Evolutionary conservation across 1,140 invertebrate species (phyloP).

Genomic region (Hermetia illucens): DNA sequence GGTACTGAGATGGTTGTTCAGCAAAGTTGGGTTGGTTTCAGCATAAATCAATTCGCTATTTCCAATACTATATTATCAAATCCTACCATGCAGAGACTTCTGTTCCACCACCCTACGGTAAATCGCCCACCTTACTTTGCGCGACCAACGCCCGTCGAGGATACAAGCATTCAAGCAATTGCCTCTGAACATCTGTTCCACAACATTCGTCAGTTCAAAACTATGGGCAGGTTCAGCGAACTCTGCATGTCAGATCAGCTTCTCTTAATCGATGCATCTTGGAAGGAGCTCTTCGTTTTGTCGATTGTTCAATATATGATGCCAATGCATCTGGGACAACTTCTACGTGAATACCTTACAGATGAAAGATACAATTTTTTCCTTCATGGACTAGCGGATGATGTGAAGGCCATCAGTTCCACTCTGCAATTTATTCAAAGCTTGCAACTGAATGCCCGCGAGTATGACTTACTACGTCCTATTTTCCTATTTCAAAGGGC

Average conservation of each 20-base stretch:
- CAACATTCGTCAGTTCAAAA: constrained; percentile 80
- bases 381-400: constrained; percentile 29
- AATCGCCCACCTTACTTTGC: constrained; percentile 17
- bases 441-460: constrained; percentile 66
- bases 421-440: constrained; percentile 58
- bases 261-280: constrained; percentile 72
- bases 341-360: constrained; percentile 35
- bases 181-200: constrained; percentile 80
- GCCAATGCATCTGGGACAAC: constrained; percentile 51
- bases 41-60: constrained; percentile 15
- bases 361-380: constrained; percentile 22
- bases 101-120: constrained; percentile 24
- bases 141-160: constrained; percentile 24
- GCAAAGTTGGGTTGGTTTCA: constrained; percentile 21
- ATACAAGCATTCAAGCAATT: constrained; percentile 68
- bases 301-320: constrained; percentile 75
- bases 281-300: constrained; percentile 87
- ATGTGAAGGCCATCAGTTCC: constrained; percentile 64
- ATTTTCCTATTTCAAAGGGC: constrained; percentile 65
- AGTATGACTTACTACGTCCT: constrained; percentile 75
- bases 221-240: constrained; percentile 56
- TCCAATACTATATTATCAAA: constrained; percentile 17
- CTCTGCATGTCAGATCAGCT: constrained; percentile 68
- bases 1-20: constrained; percentile 16
- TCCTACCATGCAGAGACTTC: constrained; percentile 11